Base-by-base conservation (phyloP, 2,888 invertebrate species). In the Dysmachus trigonus region DNA sequence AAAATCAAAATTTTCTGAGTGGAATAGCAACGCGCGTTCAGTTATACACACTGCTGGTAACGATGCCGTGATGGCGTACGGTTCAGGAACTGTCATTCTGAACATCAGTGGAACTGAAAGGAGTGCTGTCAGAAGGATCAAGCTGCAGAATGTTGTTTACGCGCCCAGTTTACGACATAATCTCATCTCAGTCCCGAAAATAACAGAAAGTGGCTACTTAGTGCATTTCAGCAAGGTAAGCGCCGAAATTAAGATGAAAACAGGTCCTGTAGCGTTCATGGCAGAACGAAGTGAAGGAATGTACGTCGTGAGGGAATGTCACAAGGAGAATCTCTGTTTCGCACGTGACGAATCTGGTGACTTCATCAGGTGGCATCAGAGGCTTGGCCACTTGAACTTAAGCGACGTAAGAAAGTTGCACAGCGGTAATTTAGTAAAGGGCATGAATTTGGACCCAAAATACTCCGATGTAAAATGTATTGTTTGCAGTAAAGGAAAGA, bases 401-500 rank as follows among this genome's bases (percentile, higher is more conserved):
- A 81, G 31, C 1, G 85, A 87, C 33, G 10, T 87, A 73, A 27
- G 6, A 73, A 86, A 81, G 5, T 15, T 87, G 31, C 15, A 33
- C 30, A 85, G 18, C 22, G 10, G 76, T 31, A n/a, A 81, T 31
- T 77, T 86, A 74, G 81, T 73, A 53, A n/a, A 18, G 22, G 86
- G 85, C 41, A 53, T 87, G 31, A 84, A 33, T 33, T 33, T 33
- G 6, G 33, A 33, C 6, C 33, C 6, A 33, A 33, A 33, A 33
- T 33, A 72, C 18, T 27, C 27, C 13, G 38, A 76, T 73, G 51
- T 79, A 18, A 53, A 82, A 30, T 87, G 86, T 31, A n/a, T 62
- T 10, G 79, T 81, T 31, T 87, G 85, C 47, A 13, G 73, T 47
- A 86, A 76, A 76, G 84, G 72, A 71, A 87, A 86, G 73, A 87